phyloP scores from a whole-genome alignment of 2,113 vertebrate species.

The Ameiurus melas region DNA sequence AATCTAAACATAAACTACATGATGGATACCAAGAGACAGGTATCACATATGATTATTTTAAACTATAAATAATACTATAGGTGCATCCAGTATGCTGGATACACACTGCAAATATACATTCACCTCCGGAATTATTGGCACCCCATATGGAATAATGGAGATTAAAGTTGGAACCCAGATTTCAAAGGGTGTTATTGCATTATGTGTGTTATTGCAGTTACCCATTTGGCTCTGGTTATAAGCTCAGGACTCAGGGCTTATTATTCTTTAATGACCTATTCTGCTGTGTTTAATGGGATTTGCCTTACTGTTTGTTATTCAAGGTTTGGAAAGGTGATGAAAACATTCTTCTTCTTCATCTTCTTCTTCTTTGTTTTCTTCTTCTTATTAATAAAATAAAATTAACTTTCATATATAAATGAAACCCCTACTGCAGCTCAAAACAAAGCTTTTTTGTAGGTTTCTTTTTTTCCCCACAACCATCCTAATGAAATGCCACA shows the following conservation, averaged over 20 bases:
- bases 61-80: not conserved
- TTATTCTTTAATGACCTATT: constrained; percentile 33
- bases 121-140: constrained; percentile 7
- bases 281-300: constrained; percentile 14
- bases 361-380: not conserved
- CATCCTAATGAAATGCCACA: constrained; percentile 33
- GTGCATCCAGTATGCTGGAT: not conserved
- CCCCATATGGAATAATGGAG: not conserved
- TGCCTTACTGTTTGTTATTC: not conserved
- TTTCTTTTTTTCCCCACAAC: not conserved
- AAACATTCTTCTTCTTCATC: not conserved
- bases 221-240: constrained; percentile 24
- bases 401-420: not conserved
- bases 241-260: constrained; percentile 3
- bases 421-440: not conserved
- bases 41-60: not conserved
- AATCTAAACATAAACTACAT: not conserved
- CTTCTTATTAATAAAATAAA: not conserved
- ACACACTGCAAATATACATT: not conserved
- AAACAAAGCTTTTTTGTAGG: not conserved
- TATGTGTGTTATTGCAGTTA: constrained; percentile 16
- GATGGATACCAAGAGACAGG: too few species aligned
- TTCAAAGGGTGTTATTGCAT: not conserved
- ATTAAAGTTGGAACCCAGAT: not conserved
- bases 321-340: constrained; percentile 15